Evolutionary conservation across 2,797 vertebrate species (phyloP), one percentile per base, ranked within the genome.

Genomic region (Onychomys arenicola): DNA sequence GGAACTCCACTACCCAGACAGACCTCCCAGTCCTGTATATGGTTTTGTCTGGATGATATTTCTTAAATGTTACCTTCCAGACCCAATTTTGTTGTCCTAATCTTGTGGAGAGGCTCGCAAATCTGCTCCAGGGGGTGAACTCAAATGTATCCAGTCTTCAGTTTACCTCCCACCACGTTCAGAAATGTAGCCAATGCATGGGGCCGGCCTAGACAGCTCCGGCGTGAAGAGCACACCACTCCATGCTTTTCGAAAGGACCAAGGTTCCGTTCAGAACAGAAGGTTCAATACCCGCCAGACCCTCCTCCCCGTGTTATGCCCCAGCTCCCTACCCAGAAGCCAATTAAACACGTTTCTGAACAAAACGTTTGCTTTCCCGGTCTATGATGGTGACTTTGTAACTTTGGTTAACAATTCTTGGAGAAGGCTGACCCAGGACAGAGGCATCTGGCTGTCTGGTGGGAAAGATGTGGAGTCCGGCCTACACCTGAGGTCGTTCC

Each of bases 321-420:
- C 49, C n/a, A 71, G 32, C 23, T 55, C 16, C 21, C 9, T 0
- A 12, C 3, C 43, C 34, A 14, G 76, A 63, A 37, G 25, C 40
- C 82, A 49, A 12, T 34, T 14, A 80, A 67, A 43, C 46, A 23
- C 1, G 2, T 91, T 95, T 96, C 88, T 88, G 94, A 40, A 80
- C 63, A 95, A 89, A 85, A 95, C 0, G 8, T 14, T 83, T 9
- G 17, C 4, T 59, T 96, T 97, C 77, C n/a, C 52, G 83, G 78
- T 67, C 80, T 71, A 3, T 71, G 13, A 7, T 3, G 23, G 40
- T 49, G 49, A 87, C 76, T 95, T 90, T 90, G 65, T 12, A 76
- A 78, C 81, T 57, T 89, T 85, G 49, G 40, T 91, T 49, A 95
- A 90, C 43, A 95, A 6, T 63, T 89, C 46, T 85, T 93, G 21